Conservation (phyloP, 2,113 vertebrate species). For the Muntiacus muntjak region DNA sequence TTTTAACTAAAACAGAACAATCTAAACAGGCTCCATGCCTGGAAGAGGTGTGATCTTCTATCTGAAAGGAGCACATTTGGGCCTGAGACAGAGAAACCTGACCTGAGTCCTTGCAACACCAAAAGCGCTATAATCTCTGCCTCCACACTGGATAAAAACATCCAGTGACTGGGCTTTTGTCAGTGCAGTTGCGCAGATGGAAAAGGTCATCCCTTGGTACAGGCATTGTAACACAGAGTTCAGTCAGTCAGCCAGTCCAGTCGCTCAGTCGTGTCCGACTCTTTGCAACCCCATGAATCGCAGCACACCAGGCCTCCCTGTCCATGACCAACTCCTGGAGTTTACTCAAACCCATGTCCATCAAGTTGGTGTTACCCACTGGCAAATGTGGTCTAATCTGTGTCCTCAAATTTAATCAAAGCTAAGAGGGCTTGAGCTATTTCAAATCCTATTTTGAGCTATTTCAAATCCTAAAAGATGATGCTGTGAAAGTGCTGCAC, state of each 20-base stretch:
- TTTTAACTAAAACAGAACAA: background rate
- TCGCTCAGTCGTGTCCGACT: background rate
- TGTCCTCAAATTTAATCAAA: background rate
- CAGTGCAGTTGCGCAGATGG: background rate
- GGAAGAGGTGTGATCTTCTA: background rate
- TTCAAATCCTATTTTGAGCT: background rate
- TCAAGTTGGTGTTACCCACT: background rate
- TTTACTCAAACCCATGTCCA: no score
- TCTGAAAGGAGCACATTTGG: background rate
- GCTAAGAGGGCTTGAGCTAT: background rate
- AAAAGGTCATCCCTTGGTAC: background rate
- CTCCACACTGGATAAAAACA: background rate
- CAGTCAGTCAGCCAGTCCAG: no score
- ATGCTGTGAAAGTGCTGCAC: background rate
- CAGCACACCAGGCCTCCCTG: no score
- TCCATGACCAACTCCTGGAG: no score
- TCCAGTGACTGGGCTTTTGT: background rate
- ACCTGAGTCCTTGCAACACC: background rate
- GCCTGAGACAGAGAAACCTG: background rate
- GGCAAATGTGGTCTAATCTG: background rate
- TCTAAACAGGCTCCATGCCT: background rate
- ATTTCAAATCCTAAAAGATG: background rate
- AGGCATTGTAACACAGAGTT: background rate
- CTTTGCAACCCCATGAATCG: no score
- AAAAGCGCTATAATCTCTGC: fast-evolving